A percentile compares a stretch with the other conserved stretches of the same genome.
Evolutionary conservation across 1,140 invertebrate genomes (phyloP).

Genomic region (Euglossa dilemma): DNA sequence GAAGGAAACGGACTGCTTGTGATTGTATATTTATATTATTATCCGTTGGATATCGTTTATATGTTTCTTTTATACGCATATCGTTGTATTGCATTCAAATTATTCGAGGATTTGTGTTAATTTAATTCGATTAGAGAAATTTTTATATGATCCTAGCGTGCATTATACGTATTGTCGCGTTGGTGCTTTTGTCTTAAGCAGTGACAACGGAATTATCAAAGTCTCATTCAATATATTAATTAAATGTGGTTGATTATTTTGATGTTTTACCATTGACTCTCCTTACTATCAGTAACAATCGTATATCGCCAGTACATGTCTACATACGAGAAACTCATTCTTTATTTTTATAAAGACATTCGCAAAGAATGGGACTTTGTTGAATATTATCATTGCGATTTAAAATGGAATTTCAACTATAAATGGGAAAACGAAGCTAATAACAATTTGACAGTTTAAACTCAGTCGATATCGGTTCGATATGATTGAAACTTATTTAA

Average conservation of each 20-base stretch:
- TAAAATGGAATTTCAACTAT: neutral
- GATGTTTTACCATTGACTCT: neutral
- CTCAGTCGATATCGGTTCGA: slow-evolving; percentile 17
- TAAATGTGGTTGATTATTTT: slow-evolving; percentile 12
- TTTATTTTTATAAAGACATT: slow-evolving; percentile 55
- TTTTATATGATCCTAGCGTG: neutral
- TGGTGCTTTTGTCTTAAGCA: slow-evolving; percentile 21
- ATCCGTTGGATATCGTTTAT: neutral
- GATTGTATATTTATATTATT: slow-evolving; percentile 21
- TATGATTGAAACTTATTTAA: slow-evolving; percentile 36
- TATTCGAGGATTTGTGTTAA: neutral
- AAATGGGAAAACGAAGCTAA: neutral
- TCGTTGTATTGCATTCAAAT: neutral
- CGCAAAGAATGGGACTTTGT: neutral
- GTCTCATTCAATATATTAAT: neutral
- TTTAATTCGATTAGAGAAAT: neutral
- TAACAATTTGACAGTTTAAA: neutral
- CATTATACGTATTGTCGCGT: neutral
- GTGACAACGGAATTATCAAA: neutral
- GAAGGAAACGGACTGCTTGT: slow-evolving; percentile 5
- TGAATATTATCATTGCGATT: neutral
- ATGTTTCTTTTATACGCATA: slow-evolving; percentile 20
- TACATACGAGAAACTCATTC: neutral
- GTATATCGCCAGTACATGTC: neutral
- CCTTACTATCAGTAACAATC: slow-evolving; percentile 1